Conservation (phyloP, 2,888 invertebrate genomes). For the Litoditis marina region DNA sequence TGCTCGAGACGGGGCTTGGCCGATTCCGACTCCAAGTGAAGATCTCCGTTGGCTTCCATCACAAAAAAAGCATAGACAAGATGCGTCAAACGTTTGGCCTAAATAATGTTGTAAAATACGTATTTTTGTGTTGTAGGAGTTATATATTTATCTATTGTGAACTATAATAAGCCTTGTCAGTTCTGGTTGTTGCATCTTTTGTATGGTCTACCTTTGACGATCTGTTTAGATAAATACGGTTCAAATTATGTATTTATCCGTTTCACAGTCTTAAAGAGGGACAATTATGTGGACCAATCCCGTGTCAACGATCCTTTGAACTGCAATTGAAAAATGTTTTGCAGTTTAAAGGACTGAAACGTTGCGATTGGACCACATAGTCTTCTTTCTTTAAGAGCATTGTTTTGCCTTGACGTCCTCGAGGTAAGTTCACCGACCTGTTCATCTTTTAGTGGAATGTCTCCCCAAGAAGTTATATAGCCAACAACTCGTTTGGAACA, state of each 20-base stretch:
- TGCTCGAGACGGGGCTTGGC: conserved; percentile 27
- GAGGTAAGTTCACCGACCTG: conserved; percentile 29
- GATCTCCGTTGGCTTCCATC: conserved; percentile 44
- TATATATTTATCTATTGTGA: too few species aligned
- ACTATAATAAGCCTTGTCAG: too few species aligned
- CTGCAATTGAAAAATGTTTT: too few species aligned
- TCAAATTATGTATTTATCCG: too few species aligned
- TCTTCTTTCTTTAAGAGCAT: too few species aligned
- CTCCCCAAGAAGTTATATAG: conserved; percentile 60
- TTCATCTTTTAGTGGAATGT: conserved; percentile 43
- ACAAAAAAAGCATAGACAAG: conserved; percentile 59
- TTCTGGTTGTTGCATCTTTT: too few species aligned
- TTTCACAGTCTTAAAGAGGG: too few species aligned
- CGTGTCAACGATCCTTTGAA: too few species aligned
- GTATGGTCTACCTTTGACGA: too few species aligned
- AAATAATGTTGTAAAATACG: not conserved
- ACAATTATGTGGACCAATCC: too few species aligned
- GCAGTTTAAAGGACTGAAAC: not conserved
- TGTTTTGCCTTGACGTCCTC: too few species aligned
- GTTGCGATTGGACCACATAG: not conserved
- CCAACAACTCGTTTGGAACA: conserved; percentile 49
- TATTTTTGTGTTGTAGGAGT: not conserved
- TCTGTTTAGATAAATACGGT: too few species aligned
- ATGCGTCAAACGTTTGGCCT: conserved; percentile 55
- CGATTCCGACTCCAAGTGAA: conserved; percentile 42